Conservation (phyloP, 2,888 invertebrate genomes). For the Yponomeuta sedellus region DNA sequence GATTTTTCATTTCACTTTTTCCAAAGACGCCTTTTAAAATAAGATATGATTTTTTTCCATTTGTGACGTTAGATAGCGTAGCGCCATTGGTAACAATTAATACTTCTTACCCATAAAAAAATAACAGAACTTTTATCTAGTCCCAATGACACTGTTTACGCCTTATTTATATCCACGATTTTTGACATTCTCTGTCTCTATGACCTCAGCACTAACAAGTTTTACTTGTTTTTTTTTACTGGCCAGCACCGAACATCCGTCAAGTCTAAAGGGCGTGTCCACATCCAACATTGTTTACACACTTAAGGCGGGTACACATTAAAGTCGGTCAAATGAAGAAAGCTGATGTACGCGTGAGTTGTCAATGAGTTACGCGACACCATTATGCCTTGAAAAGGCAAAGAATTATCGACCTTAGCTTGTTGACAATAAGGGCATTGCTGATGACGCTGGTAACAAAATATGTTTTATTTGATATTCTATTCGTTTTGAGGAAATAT, state of each 20-base stretch:
- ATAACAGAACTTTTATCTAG: neutral
- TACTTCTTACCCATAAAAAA: too few species aligned
- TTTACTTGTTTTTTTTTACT: neutral
- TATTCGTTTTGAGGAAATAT: neutral
- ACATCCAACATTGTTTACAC: conserved; percentile 8
- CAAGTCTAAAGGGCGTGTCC: conserved; percentile 8
- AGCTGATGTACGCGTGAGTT: conserved; percentile 12
- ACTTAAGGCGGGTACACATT: conserved; percentile 10
- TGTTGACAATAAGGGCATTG: neutral
- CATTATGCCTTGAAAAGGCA: neutral
- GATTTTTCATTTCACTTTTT: too few species aligned
- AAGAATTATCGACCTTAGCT: neutral
- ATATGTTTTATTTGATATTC: neutral
- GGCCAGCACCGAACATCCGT: neutral
- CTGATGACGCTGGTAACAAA: neutral
- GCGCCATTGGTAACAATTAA: too few species aligned
- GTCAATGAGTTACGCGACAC: conserved; percentile 4
- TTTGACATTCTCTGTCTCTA: neutral
- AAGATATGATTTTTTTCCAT: too few species aligned
- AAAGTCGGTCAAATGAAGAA: conserved; percentile 14
- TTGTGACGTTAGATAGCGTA: too few species aligned
- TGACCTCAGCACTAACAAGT: neutral
- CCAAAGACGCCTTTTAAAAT: too few species aligned
- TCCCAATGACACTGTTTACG: neutral
- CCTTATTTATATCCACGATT: neutral